Evolutionary conservation across 2,113 vertebrate genomes (phyloP).

Genomic region (Nyctereutes procyonoides): DNA sequence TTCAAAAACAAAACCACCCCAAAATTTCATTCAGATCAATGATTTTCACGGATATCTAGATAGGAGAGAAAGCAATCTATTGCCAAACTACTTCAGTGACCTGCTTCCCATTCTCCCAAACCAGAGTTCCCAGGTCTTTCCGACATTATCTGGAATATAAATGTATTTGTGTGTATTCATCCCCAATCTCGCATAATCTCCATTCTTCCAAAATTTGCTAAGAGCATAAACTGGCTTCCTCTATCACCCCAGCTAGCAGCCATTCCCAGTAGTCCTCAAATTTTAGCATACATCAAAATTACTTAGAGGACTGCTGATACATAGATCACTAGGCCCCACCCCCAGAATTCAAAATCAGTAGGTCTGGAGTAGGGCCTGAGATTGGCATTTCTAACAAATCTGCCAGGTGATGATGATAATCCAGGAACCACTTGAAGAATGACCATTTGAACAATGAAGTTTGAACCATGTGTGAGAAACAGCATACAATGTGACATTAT

Average conservation of each 20-base stretch:
- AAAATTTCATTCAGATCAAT: background rate
- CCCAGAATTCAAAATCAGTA: background rate
- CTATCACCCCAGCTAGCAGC: background rate
- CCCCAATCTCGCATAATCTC: background rate
- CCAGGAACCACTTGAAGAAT: background rate
- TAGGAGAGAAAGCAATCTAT: background rate
- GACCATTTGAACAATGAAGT: background rate
- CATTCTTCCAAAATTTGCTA: background rate
- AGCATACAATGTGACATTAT: background rate
- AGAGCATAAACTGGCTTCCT: background rate
- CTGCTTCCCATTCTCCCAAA: background rate
- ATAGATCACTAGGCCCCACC: background rate
- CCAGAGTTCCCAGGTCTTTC: background rate
- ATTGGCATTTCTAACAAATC: background rate
- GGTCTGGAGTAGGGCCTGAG: background rate
- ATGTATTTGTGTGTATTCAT: background rate
- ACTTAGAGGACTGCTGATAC: background rate
- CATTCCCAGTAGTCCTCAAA: background rate
- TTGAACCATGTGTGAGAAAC: background rate
- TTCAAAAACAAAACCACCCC: background rate
- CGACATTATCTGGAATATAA: background rate
- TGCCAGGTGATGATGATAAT: background rate
- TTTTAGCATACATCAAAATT: background rate
- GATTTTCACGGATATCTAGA: background rate
- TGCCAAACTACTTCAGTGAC: background rate